Conservation (phyloP, 2,888 invertebrate genomes). For the Phyto melanocephala region DNA sequence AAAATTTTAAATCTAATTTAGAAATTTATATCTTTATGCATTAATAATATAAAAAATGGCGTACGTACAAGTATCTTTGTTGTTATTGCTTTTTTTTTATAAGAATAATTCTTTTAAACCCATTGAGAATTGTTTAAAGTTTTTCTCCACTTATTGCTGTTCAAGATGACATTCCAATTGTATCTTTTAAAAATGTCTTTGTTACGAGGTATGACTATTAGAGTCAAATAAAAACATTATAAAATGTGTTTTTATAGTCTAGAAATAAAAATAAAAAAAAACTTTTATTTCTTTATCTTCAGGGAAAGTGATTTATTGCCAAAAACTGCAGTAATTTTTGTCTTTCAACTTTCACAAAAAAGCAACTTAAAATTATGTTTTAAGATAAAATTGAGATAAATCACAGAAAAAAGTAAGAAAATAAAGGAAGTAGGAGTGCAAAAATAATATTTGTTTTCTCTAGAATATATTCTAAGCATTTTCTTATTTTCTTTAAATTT, state of each 20-base stretch:
- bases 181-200: background rate
- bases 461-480: too few species aligned
- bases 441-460: background rate
- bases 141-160: too few species aligned
- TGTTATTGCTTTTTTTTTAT: too few species aligned
- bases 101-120: background rate
- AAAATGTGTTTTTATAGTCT: conserved; percentile 27
- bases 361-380: background rate
- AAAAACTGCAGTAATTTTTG: conserved; percentile 68
- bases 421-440: background rate
- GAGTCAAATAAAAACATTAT: conserved; percentile 18
- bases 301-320: conserved; percentile 74
- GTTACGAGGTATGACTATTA: background rate
- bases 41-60: too few species aligned
- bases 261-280: conserved; percentile 43
- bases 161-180: too few species aligned
- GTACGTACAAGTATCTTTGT: too few species aligned
- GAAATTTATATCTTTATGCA: too few species aligned
- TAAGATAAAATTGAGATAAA: conserved; percentile 10
- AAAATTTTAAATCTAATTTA: too few species aligned
- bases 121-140: background rate
- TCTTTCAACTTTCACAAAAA: conserved; percentile 1
- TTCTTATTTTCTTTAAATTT: too few species aligned
- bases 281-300: conserved; percentile 47
- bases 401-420: background rate